A percentile compares a stretch with the other conserved stretches of the same genome.
Evolutionary conservation across 1,140 invertebrate species (phyloP).

Genomic region (Metaphire vulgaris): DNA sequence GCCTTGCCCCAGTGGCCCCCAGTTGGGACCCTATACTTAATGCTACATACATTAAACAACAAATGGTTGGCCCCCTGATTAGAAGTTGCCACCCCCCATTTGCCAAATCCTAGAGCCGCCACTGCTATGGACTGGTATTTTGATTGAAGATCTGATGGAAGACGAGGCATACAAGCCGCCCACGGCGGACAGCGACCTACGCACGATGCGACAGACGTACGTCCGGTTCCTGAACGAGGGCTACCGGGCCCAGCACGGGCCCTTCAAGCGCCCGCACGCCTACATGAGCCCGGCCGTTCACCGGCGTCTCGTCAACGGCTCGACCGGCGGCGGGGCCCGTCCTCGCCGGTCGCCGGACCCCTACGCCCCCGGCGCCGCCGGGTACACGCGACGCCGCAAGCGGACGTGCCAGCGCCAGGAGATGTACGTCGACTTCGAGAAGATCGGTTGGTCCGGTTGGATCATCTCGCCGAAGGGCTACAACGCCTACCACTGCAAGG

Average conservation of each 20-base stretch:
- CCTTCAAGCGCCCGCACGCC: neutral
- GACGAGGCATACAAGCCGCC: slow-evolving; percentile 5
- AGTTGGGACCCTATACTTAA: too few species aligned
- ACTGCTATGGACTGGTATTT: too few species aligned
- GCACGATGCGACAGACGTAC: slow-evolving; percentile 19
- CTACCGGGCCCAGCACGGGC: slow-evolving; percentile 13
- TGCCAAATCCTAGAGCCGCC: too few species aligned
- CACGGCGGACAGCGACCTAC: slow-evolving; percentile 10
- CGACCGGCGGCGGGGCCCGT: neutral
- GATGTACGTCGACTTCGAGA: slow-evolving; percentile 58
- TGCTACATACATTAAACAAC: too few species aligned
- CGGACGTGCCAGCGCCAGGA: slow-evolving; percentile 44
- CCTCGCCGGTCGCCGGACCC: neutral
- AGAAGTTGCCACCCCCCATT: too few species aligned
- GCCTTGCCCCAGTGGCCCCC: too few species aligned
- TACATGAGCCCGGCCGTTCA: slow-evolving; percentile 17
- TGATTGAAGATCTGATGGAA: slow-evolving; percentile 9
- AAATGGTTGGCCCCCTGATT: too few species aligned
- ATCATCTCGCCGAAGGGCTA: slow-evolving; percentile 61
- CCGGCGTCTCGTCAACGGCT: slow-evolving; percentile 1
- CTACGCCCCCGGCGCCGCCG: neutral
- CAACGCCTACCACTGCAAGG: slow-evolving; percentile 62
- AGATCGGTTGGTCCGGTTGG: slow-evolving; percentile 61
- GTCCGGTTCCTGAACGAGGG: slow-evolving; percentile 28
- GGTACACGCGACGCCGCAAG: slow-evolving; percentile 20